Evolutionary conservation across 2,113 vertebrate species (phyloP).

Genomic region (Illadopsis cleaveri): DNA sequence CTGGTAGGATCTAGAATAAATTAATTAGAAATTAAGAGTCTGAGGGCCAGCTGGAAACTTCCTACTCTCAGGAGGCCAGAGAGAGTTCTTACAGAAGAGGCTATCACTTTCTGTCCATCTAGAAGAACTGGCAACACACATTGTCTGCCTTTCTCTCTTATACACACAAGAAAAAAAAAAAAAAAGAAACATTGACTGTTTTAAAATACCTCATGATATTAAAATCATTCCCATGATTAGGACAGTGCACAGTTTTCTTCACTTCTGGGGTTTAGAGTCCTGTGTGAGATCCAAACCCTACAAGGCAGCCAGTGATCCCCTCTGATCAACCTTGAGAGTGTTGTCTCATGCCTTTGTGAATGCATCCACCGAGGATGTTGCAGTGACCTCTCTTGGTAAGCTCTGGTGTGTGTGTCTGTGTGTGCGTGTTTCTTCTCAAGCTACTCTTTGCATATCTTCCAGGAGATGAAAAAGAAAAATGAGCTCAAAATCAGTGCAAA

Average conservation of each 20-base stretch:
- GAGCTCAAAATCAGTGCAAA: not conserved
- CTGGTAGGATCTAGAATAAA: not conserved
- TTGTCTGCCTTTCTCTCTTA: not conserved
- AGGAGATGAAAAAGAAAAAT: not conserved
- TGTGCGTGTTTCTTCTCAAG: not conserved
- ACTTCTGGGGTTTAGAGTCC: not conserved
- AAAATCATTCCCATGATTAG: not conserved
- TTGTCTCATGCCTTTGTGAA: not conserved
- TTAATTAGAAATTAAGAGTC: not conserved
- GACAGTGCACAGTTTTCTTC: not conserved
- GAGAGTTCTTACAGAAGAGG: not conserved
- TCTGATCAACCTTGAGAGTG: not conserved
- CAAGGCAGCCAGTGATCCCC: not conserved
- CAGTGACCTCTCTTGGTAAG: constrained; percentile 37
- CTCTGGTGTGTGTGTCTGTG: not conserved
- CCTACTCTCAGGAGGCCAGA: not conserved
- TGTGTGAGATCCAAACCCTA: not conserved
- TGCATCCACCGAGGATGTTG: not conserved
- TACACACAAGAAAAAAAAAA: too few species aligned
- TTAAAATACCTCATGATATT: not conserved
- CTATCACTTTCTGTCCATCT: not conserved
- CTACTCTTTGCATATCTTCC: not conserved
- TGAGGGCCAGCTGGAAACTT: constrained; percentile 1
- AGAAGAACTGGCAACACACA: not conserved
- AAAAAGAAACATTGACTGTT: not conserved